Evolutionary conservation across 2,888 invertebrate genomes (phyloP).

Genomic region (Minunthozetes semirufus): DNA sequence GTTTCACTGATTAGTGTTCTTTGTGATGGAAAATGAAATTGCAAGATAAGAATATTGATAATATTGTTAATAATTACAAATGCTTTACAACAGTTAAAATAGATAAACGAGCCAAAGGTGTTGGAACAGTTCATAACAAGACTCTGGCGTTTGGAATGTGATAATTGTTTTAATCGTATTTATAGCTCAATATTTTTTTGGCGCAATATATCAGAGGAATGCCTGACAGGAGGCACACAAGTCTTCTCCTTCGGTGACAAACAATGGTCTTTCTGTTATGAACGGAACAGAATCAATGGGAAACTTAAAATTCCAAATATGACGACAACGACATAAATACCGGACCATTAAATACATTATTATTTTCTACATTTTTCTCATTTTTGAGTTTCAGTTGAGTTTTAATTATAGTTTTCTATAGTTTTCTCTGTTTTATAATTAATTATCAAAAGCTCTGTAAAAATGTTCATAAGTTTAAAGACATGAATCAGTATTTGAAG

Average conservation of each 20-base stretch:
- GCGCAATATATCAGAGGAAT: background rate
- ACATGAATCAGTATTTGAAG: background rate
- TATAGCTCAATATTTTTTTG: conserved; percentile 25
- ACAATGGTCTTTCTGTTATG: background rate
- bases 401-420: background rate
- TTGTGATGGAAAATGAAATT: too few species aligned
- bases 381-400: background rate
- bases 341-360: conserved; percentile 10
- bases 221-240: too few species aligned
- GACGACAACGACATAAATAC: conserved; percentile 19
- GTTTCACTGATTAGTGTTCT: too few species aligned
- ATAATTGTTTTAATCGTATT: background rate
- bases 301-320: background rate
- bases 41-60: background rate
- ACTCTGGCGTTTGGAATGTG: conserved; percentile 5
- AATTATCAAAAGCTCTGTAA: background rate
- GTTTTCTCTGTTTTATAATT: too few species aligned
- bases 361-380: background rate
- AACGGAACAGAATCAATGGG: background rate
- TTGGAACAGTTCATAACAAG: background rate
- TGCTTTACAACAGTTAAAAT: background rate
- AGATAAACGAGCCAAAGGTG: background rate
- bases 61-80: background rate
- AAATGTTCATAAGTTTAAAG: background rate
- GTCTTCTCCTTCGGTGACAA: background rate